These are phyloP conservation scores for Paradoxurus hermaphroditus DNA, from an alignment of 2,113 vertebrate genomes.

Conservation along the genomic window DNA sequence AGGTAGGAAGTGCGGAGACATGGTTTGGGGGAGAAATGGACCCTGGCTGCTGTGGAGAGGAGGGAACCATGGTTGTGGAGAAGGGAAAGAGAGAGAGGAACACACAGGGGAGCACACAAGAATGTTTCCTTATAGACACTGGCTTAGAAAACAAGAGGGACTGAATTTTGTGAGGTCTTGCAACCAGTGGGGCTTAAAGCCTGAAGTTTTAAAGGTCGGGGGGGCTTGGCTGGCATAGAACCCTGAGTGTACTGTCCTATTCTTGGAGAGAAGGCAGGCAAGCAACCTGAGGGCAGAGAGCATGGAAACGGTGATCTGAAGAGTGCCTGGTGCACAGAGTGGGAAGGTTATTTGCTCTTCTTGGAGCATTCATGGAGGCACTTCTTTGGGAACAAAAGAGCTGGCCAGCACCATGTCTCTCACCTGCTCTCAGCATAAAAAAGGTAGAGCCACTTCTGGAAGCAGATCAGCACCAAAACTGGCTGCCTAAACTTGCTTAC, in stretches of 20 bases:
- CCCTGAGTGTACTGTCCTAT: neutral
- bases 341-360: neutral
- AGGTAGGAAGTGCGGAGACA: neutral
- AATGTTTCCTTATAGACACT: neutral
- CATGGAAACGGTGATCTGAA: neutral
- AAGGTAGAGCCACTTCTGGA: neutral
- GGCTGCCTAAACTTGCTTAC: neutral
- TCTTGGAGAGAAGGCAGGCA: neutral
- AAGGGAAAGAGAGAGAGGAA: neutral
- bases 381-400: neutral
- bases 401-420: neutral
- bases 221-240: neutral
- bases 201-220: neutral
- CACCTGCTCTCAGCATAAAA: neutral
- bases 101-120: neutral
- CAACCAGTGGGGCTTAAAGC: neutral
- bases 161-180: neutral
- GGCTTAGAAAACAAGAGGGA: neutral
- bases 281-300: neutral
- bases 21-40: neutral
- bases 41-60: neutral
- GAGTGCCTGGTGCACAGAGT: neutral
- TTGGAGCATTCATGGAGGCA: neutral
- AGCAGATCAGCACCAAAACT: neutral
- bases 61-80: neutral